Evolutionary conservation across 2,113 vertebrate species (phyloP), one percentile per base, ranked within the genome.

Genomic region (Cyprinus carpio): DNA sequence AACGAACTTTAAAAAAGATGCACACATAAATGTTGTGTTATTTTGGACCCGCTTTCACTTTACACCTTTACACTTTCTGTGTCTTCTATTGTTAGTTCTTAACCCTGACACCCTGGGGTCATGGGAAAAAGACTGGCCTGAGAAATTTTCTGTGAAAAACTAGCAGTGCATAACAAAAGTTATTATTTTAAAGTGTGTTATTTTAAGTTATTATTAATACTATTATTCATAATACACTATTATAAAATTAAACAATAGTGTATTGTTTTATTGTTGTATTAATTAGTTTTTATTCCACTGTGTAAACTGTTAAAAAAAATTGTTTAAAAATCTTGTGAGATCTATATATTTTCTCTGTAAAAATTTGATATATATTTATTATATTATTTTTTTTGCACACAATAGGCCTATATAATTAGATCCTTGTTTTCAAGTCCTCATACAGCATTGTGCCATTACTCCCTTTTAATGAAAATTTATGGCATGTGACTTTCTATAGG

Each of bases 381-480:
- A n/a, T n/a, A n/a, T n/a, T n/a, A n/a, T 40, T 40, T 16, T 51
- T 29, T 67, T 31, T 25, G 34, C 51, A 20, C 16, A 23, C 27
- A 43, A 43, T 75, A 34, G 34, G 34, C 34, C 34, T 34, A n/a
- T 71, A 46, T 25, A 25, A 74, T 46, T 74, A 74, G 43, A 25
- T 49, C 4, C 43, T 23, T 29, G 25, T 46, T 46, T 54, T 76
- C 25, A 65, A 16, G 46, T 31, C 49, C 37, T 64, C 23, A 74
- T 49, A 80, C 69, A 88, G 31, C 40, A 18, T 46, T 64, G 25
- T 69, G 62, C 58, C 84, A 85, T 40, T 13, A 37, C 16, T 69
- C 34, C n/a, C 64, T 40, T 86, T 67, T 76, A 54, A 60, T 75
- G 43, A 54, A 74, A 37, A 84, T 86, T 84, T 76, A 49, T 85